These are phyloP conservation scores for Rhineura floridana DNA, from an alignment of 2,113 vertebrate species.

Conservation along the genomic window DNA sequence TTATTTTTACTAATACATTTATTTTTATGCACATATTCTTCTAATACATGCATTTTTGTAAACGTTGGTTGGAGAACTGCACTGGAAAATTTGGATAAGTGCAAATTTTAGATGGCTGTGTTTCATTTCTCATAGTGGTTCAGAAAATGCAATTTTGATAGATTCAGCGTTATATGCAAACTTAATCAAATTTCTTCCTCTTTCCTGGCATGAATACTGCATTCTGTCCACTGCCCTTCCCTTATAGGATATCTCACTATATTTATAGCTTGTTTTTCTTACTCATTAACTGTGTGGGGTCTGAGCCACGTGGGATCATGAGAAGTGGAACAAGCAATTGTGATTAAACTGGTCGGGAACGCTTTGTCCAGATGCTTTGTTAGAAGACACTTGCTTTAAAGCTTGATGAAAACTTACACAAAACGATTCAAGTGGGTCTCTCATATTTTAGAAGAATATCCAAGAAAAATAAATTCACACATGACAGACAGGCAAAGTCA, in stretches of 20 bases:
- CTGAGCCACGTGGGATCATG: not conserved
- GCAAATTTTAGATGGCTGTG: too few relatives aligned
- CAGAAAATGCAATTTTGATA: too few relatives aligned
- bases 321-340: not conserved
- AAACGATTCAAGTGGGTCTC: not conserved
- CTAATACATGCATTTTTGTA: too few relatives aligned
- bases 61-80: too few relatives aligned
- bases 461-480: conserved; percentile 7
- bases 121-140: too few relatives aligned
- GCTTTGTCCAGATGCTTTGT: conserved; percentile 40
- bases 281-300: not conserved
- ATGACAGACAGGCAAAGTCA: conserved; percentile 4
- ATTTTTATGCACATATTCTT: too few relatives aligned
- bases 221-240: not conserved
- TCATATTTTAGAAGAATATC: conserved; percentile 21
- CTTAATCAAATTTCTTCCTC: too few relatives aligned
- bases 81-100: too few relatives aligned
- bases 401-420: conserved; percentile 13
- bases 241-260: not conserved
- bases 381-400: conserved; percentile 8
- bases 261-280: not conserved
- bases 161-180: too few relatives aligned
- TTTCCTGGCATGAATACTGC: not conserved
- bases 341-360: not conserved
- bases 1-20: too few relatives aligned